phyloP scores from a whole-genome alignment of 2,797 vertebrate genomes.

The Myotis myotis region DNA sequence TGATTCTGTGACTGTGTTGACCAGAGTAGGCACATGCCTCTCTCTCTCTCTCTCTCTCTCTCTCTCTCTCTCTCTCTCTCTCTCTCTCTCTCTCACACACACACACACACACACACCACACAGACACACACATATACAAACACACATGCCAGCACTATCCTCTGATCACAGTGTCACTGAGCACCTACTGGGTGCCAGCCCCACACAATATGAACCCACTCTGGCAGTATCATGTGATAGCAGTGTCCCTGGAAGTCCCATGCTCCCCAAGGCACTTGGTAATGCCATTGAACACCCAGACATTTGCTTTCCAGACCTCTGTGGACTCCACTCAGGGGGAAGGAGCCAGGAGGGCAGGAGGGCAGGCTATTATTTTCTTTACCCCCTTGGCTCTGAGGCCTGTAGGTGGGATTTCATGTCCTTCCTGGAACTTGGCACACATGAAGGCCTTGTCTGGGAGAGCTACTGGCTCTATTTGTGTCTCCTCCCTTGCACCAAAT shows the following conservation, averaged over 20 bases:
- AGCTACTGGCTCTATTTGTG: neutral
- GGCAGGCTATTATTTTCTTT: neutral
- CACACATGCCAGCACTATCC: accelerated
- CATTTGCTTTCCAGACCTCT: neutral
- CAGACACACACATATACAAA: neutral
- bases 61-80: neutral
- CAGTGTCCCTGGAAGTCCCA: neutral
- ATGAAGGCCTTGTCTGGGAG: neutral
- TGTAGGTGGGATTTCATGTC: neutral
- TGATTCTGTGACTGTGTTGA: neutral
- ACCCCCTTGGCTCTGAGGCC: neutral
- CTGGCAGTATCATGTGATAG: neutral
- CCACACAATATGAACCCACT: too few relatives aligned
- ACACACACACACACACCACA: too few relatives aligned
- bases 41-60: neutral
- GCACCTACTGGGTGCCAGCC: neutral
- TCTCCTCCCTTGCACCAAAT: constrained; percentile 54
- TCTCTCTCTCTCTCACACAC: too few relatives aligned
- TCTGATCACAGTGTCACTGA: neutral
- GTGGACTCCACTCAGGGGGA: neutral
- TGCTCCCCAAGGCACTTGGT: accelerated
- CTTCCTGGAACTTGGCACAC: neutral
- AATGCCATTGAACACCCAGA: neutral
- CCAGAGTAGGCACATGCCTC: neutral
- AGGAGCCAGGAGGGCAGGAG: neutral